These are phyloP conservation scores for Cephalopachus bancanus DNA, from an alignment of 2,797 vertebrate species.

Conservation along the genomic window DNA sequence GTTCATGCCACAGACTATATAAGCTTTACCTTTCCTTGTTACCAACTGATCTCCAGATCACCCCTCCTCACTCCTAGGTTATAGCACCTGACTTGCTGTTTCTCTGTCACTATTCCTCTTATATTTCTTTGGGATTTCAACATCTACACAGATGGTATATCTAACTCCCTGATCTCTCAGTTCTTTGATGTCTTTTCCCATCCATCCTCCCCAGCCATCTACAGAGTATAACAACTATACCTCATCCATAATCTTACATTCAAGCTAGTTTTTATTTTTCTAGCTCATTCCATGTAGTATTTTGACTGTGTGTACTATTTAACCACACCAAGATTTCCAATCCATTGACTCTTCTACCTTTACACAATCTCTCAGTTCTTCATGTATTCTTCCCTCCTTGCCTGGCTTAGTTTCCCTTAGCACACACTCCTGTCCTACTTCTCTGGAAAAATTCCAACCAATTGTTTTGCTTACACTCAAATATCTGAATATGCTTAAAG, in stretches of 20 bases:
- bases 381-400: background rate
- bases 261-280: background rate
- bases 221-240: background rate
- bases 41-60: background rate
- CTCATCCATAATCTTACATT: background rate
- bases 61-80: background rate
- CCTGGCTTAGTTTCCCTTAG: background rate
- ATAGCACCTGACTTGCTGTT: background rate
- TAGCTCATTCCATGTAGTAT: background rate
- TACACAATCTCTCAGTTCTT: background rate
- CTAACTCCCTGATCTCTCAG: background rate
- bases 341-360: background rate
- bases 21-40: background rate
- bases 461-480: background rate
- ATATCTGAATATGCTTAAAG: background rate
- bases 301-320: background rate
- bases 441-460: background rate
- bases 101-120: background rate
- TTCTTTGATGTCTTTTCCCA: background rate
- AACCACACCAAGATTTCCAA: background rate
- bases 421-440: background rate
- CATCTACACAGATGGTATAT: background rate
- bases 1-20: background rate
- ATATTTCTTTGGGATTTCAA: background rate
- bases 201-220: background rate